Evolutionary conservation across 2,888 invertebrate genomes (phyloP).

Genomic region (Chouioia cunea): DNA sequence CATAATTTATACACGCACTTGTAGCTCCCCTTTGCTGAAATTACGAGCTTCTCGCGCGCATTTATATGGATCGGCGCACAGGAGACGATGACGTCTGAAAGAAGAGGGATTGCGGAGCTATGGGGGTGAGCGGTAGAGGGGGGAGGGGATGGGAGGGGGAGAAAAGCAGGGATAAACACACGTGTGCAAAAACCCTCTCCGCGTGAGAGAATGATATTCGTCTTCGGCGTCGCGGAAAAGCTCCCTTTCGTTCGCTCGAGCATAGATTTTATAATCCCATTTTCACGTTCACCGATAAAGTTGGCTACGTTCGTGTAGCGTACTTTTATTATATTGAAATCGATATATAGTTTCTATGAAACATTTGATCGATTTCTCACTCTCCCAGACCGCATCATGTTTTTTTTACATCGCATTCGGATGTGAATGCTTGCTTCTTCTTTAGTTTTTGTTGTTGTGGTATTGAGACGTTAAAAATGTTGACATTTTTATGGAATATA

Average conservation of each 20-base stretch:
- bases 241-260: constrained; percentile 26
- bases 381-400: not conserved
- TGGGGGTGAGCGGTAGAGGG: no score
- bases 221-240: constrained; percentile 26
- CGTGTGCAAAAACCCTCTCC: no score
- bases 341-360: constrained; percentile 2
- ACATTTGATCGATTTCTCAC: constrained; percentile 20
- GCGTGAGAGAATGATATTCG: constrained; percentile 23
- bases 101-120: no score
- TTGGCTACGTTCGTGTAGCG: not conserved
- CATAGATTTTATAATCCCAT: constrained; percentile 39
- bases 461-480: not conserved
- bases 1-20: no score
- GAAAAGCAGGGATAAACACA: no score
- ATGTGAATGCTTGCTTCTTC: not conserved
- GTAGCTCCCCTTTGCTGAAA: no score
- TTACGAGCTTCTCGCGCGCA: not conserved
- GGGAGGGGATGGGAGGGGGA: no score
- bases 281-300: constrained; percentile 17
- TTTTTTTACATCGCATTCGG: constrained; percentile 6
- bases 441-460: not conserved
- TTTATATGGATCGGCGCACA: constrained; percentile 19
- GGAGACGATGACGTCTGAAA: no score
- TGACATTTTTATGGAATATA: no score
- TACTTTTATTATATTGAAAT: not conserved